Evolutionary conservation across 2,888 invertebrate species (phyloP).

Genomic region (Brenthis ino): DNA sequence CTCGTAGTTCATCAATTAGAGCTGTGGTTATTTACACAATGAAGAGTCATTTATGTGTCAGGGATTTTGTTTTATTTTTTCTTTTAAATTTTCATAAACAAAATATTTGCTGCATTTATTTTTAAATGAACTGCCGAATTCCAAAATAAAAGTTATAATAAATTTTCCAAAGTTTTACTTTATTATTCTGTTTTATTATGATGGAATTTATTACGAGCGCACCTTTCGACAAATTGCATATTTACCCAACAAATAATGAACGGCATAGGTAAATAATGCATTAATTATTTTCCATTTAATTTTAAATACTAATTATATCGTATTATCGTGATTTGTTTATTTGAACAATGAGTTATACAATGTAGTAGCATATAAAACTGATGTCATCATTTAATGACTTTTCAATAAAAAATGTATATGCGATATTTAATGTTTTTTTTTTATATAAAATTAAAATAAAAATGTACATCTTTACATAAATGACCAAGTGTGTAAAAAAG

Average conservation of each 20-base stretch:
- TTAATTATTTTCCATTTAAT: conserved; percentile 34
- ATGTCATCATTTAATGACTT: not conserved
- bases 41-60: not conserved
- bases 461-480: no score
- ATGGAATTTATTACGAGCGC: conserved; percentile 34
- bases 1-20: no score
- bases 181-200: conserved; percentile 39
- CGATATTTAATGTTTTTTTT: no score
- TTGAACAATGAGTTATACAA: conserved; percentile 9
- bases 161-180: conserved; percentile 36
- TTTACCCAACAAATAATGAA: conserved; percentile 35
- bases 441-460: no score
- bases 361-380: not conserved
- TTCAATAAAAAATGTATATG: no score
- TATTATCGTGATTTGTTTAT: conserved; percentile 27
- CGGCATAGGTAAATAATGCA: conserved; percentile 30
- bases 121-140: conserved; percentile 44
- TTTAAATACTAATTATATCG: conserved; percentile 35
- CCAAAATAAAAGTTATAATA: conserved; percentile 35
- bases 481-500: no score
- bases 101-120: conserved; percentile 23
- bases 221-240: conserved; percentile 29
- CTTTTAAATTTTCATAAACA: conserved; percentile 41
- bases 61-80: not conserved
- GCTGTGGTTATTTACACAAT: no score